A percentile compares a stretch with the other conserved stretches of the same genome.
phyloP scores from a whole-genome alignment of 2,113 vertebrate genomes.

The Halcyon malimbica region DNA sequence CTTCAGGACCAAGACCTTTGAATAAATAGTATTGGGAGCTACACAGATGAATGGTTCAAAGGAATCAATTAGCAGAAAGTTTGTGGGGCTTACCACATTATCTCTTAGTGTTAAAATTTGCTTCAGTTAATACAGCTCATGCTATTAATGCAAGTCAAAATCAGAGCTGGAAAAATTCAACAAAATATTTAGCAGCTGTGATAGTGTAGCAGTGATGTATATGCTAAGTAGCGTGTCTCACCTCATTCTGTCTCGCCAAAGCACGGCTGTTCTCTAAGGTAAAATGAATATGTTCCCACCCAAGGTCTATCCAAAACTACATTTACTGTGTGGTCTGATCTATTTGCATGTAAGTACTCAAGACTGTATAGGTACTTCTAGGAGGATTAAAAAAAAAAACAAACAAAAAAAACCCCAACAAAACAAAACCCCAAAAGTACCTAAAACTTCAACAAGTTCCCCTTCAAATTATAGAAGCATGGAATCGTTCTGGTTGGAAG shows the following conservation, averaged over 20 bases:
- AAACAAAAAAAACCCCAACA: no score
- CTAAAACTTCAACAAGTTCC: not conserved
- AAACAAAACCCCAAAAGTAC: not conserved
- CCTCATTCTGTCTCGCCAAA: not conserved
- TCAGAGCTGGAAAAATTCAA: not conserved
- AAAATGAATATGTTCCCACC: not conserved
- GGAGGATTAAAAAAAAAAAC: not conserved
- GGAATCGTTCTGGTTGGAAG: not conserved
- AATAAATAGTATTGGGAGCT: not conserved
- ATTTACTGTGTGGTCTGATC: not conserved
- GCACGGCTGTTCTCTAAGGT: not conserved
- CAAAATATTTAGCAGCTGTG: not conserved
- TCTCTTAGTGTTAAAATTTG: not conserved
- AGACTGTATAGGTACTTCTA: not conserved
- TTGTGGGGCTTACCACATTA: not conserved
- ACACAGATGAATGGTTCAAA: not conserved
- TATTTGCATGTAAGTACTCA: not conserved
- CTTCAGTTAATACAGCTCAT: not conserved
- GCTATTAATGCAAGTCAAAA: not conserved
- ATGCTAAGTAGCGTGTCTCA: accelerated
- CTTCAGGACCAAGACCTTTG: not conserved
- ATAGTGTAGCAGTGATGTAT: not conserved
- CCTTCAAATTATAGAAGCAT: not conserved
- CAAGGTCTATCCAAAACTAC: not conserved
- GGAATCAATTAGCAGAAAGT: not conserved